Percentiles rank a stretch among this genome's conserved stretches.
phyloP scores from a whole-genome alignment of 2,888 invertebrate species.

The Drosophila siamana region DNA sequence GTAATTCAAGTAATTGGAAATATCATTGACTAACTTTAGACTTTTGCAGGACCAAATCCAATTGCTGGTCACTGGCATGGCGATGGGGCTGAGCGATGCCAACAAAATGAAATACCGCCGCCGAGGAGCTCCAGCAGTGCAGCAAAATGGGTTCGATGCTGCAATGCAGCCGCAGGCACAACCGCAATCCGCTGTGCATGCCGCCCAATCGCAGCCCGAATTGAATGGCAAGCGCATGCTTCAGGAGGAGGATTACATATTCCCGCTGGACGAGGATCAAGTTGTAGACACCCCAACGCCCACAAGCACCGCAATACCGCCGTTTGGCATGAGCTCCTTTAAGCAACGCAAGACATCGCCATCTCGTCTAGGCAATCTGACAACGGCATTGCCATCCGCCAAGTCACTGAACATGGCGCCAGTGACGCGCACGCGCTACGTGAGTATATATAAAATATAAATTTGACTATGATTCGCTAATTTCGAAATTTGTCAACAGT shows the following conservation, averaged over 20 bases:
- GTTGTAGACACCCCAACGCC: slow-evolving; percentile 83
- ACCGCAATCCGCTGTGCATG: slow-evolving; percentile 32
- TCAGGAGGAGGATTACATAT: slow-evolving; percentile 92
- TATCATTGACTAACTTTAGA: too few species aligned
- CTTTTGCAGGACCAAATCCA: slow-evolving; percentile 88
- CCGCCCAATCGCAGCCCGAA: slow-evolving; percentile 60
- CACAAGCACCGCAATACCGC: slow-evolving; percentile 69
- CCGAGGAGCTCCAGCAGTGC: slow-evolving; percentile 52
- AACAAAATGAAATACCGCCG: slow-evolving; percentile 86
- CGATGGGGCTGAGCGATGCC: slow-evolving; percentile 90
- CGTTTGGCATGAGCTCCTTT: slow-evolving; percentile 84
- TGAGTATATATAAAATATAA: slow-evolving; percentile 34
- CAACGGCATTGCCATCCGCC: slow-evolving; percentile 42
- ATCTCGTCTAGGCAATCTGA: slow-evolving; percentile 80
- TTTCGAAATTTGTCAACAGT: slow-evolving; percentile 52
- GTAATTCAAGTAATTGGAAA: slow-evolving; percentile 21
- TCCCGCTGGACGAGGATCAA: slow-evolving; percentile 92
- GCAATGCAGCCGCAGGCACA: slow-evolving; percentile 17
- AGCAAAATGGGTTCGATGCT: slow-evolving; percentile 65
- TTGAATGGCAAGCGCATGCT: slow-evolving; percentile 76
- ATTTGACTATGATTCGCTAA: background rate
- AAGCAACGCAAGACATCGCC: slow-evolving; percentile 87
- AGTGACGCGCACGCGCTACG: slow-evolving; percentile 62
- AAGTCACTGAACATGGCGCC: slow-evolving; percentile 48
- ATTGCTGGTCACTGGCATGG: slow-evolving; percentile 91